Base-by-base conservation (phyloP, 1,140 invertebrate species). In the Sycophaga agraensis region DNA sequence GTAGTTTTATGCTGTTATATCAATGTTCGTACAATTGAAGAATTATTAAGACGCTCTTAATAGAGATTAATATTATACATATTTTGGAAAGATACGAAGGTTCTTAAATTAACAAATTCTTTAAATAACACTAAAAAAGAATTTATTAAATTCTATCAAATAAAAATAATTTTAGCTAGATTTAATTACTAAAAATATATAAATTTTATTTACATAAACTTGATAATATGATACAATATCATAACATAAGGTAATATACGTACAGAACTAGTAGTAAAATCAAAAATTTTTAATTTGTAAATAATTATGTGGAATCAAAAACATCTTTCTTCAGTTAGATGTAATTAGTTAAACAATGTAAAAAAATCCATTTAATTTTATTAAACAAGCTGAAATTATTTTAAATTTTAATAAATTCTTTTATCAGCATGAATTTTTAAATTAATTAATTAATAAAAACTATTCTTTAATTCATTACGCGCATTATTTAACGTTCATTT, bases 371-470 rank as follows among this genome's bases (percentile, higher is more conserved):
- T 31, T 31, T 31, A 4, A 31, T 31, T 6, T 6, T 31, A 31
- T 6, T 31, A 31, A 31, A 31, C 5, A 6, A 31, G 11, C 4
- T 31, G 11, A 43, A 43, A 43, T 43, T 22, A 21, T 43, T 2
- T 43, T 43, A 43, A 31, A 31, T 31, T 31, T 11, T 31, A 31
- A 6, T 31, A 4, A 31, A 31, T 31, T 6, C 28, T 31, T 4
- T 31, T 31, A 31, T 31, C 4, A 31, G 11, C 11, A 6, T 31
- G 11, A 21, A 45, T 45, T 21, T 45, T 43, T 8, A 21, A 14
- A 45, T 3, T 43, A 58, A 24, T 48, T 5, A 46, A 45, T 45
- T 49, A 19, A 28, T 58, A 24, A 12, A 49, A 59, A 59, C 35
- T 50, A 59, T 16, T 21, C 1, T 31, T 5, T 40, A 49, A 16